A percentile compares a stretch with the other conserved stretches of the same genome.
Conservation (phyloP, 2,797 vertebrate genomes). For the Heliangelus exortis region DNA sequence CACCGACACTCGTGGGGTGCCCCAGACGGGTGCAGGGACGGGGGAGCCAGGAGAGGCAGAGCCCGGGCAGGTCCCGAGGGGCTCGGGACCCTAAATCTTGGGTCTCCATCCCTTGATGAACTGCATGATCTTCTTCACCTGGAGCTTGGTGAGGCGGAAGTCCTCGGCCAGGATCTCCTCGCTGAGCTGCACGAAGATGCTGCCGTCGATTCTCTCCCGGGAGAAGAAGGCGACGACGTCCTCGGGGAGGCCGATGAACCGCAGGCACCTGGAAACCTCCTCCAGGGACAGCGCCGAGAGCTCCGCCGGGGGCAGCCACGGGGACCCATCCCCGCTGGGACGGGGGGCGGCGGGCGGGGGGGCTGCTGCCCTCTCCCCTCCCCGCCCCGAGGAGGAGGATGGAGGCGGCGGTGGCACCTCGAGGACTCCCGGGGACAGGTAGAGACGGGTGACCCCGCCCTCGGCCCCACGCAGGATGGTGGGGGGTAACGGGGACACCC, state of each 20-base stretch:
- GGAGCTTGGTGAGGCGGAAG: slow-evolving; percentile 94
- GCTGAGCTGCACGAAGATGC: slow-evolving; percentile 95
- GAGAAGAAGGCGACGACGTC: slow-evolving; percentile 92
- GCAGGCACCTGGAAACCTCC: slow-evolving; percentile 92
- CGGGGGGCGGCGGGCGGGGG: slow-evolving; percentile 1
- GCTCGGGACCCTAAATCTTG: slow-evolving; percentile 83
- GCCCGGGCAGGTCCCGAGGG: accelerated
- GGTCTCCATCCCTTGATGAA: slow-evolving; percentile 99
- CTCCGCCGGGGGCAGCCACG: slow-evolving; percentile 92
- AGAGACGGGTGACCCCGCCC: slow-evolving; percentile 78
- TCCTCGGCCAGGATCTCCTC: slow-evolving; percentile 98
- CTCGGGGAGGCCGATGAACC: slow-evolving; percentile 96
- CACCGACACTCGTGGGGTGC: accelerated
- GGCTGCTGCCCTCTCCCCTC: background rate
- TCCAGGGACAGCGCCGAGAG: slow-evolving; percentile 92
- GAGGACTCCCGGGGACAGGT: slow-evolving; percentile 75
- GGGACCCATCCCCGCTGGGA: slow-evolving; percentile 64
- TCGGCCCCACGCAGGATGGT: slow-evolving; percentile 82
- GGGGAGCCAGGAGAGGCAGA: accelerated
- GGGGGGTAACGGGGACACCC: slow-evolving; percentile 66
- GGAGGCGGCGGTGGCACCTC: slow-evolving; percentile 75
- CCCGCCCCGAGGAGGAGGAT: background rate
- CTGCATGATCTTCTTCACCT: slow-evolving; percentile 98
- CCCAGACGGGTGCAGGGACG: accelerated
- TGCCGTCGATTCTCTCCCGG: slow-evolving; percentile 94